Conservation (phyloP, 2,888 invertebrate species). For the Seira musarum region DNA sequence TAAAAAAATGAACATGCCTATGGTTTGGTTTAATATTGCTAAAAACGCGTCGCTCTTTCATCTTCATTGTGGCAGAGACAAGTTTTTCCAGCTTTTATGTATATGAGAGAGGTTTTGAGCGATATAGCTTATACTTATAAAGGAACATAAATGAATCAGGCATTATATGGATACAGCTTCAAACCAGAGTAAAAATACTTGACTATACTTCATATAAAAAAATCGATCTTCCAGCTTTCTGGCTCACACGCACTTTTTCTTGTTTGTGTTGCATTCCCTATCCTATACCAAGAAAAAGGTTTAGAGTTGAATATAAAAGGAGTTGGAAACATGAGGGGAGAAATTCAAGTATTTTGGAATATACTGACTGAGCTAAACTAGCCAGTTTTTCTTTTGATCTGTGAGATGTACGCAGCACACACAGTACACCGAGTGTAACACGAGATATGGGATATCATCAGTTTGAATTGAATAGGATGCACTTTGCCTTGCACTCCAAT, state of each 20-base stretch:
- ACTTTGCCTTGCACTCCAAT: slow-evolving; percentile 35
- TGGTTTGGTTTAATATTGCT: not conserved
- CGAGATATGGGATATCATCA: not conserved
- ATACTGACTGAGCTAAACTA: too few species aligned
- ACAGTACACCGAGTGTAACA: not conserved
- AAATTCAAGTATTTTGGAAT: slow-evolving; percentile 7
- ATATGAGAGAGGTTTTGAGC: too few species aligned
- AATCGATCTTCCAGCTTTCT: slow-evolving; percentile 12
- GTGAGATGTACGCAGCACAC: not conserved
- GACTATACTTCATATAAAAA: slow-evolving; percentile 6
- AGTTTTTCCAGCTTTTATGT: slow-evolving; percentile 1
- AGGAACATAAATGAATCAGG: not conserved
- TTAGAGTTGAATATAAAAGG: not conserved
- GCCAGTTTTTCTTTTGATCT: slow-evolving; percentile 14
- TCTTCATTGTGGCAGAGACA: slow-evolving; percentile 7
- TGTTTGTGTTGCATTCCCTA: slow-evolving; percentile 19
- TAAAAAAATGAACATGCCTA: not conserved
- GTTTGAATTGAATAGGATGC: slow-evolving; percentile 51
- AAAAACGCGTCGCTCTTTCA: slow-evolving; percentile 14
- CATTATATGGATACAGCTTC: not conserved
- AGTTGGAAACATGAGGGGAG: slow-evolving; percentile 5
- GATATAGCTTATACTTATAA: too few species aligned
- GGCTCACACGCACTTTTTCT: slow-evolving; percentile 56
- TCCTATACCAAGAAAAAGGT: not conserved
- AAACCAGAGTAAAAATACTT: not conserved